Evolutionary conservation across 2,113 vertebrate genomes (phyloP).

Genomic region (Benitochromis conjunctus): DNA sequence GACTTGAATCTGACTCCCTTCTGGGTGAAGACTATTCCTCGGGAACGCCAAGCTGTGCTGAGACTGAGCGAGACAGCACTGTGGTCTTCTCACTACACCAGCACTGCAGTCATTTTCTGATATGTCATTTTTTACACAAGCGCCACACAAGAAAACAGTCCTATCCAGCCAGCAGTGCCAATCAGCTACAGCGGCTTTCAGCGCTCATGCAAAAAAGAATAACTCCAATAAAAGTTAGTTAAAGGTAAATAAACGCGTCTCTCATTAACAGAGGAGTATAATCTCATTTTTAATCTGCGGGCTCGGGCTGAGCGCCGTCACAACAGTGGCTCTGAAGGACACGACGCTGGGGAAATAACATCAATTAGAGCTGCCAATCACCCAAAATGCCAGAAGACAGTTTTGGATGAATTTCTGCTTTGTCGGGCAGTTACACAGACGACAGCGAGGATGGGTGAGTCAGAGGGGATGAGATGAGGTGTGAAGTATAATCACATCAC

Average conservation of each 20-base stretch:
- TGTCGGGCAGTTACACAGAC: neutral
- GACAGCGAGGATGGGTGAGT: neutral
- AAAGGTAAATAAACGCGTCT: slow-evolving; percentile 23
- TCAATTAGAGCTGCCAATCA: slow-evolving; percentile 68
- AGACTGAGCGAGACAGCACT: slow-evolving; percentile 28
- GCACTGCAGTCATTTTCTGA: slow-evolving; percentile 21
- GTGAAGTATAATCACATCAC: neutral
- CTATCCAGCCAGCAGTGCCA: neutral
- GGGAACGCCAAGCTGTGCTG: slow-evolving; percentile 34
- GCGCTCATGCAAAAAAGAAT: neutral
- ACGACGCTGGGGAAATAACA: slow-evolving; percentile 37
- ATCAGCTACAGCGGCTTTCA: neutral
- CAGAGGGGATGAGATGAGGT: neutral
- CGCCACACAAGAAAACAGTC: neutral
- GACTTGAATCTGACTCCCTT: slow-evolving; percentile 36
- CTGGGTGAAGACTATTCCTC: slow-evolving; percentile 20
- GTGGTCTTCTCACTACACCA: slow-evolving; percentile 6
- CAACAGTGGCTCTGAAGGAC: slow-evolving; percentile 28
- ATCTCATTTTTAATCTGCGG: slow-evolving; percentile 22
- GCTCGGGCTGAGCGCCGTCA: neutral
- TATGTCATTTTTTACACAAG: slow-evolving; percentile 39
- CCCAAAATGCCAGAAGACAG: slow-evolving; percentile 43
- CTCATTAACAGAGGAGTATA: slow-evolving; percentile 22
- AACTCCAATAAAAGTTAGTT: neutral
- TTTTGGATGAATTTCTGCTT: slow-evolving; percentile 28